A percentile compares a stretch with the other conserved stretches of the same genome.
phyloP scores from a whole-genome alignment of 2,113 vertebrate species.

The Hippopotamus amphibius region DNA sequence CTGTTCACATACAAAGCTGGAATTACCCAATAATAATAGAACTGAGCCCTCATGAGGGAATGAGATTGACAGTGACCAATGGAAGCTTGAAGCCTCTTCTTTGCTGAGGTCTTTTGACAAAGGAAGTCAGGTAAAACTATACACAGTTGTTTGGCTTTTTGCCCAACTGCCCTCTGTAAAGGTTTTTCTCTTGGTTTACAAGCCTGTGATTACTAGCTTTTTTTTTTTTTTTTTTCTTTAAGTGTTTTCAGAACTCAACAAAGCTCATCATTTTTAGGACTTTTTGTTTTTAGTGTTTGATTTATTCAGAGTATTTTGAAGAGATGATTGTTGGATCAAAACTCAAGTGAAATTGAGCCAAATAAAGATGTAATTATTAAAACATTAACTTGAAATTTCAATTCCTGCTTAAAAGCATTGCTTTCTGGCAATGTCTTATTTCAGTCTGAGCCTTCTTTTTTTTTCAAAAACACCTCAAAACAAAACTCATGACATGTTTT shows the following conservation, averaged over 20 bases:
- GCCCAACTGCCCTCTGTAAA: background rate
- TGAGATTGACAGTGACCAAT: background rate
- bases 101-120: background rate
- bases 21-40: background rate
- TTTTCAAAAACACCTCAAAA: background rate
- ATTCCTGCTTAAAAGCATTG: constrained; percentile 53
- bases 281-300: constrained; percentile 35
- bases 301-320: constrained; percentile 57
- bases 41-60: background rate
- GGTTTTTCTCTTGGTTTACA: background rate
- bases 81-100: background rate
- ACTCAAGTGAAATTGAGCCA: constrained; percentile 56
- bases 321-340: constrained; percentile 37
- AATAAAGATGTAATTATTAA: constrained; percentile 62
- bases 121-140: background rate
- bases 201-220: background rate
- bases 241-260: background rate
- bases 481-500: constrained; percentile 61
- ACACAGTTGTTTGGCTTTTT: background rate
- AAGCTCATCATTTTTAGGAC: constrained; percentile 20
- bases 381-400: constrained; percentile 64
- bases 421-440: constrained; percentile 64
- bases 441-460: constrained; percentile 30
- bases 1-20: background rate
- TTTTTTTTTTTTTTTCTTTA: constrained; percentile 39